Evolutionary conservation across 2,888 invertebrate genomes (phyloP).

Genomic region (Cephus pygmeus): DNA sequence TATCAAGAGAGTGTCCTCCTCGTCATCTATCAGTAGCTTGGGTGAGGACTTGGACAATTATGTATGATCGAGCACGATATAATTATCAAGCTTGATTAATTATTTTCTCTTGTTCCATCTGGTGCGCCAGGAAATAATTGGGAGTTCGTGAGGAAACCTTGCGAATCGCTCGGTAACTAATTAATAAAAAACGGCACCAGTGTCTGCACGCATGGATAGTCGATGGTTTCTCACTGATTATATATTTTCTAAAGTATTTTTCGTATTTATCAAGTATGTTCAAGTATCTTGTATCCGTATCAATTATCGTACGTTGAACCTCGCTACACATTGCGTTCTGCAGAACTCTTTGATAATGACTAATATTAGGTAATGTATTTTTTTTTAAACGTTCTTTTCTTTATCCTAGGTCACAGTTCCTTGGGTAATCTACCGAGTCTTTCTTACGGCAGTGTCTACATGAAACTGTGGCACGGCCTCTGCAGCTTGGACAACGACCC

Average conservation of each 20-base stretch:
- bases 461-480: conserved; percentile 89
- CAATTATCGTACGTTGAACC: not conserved
- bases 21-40: conserved; percentile 76
- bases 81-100: not conserved
- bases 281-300: not conserved
- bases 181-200: conserved; percentile 28
- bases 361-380: not conserved
- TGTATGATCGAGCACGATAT: not conserved
- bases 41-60: conserved; percentile 50
- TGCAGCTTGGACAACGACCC: conserved; percentile 86
- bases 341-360: not conserved
- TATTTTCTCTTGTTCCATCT: conserved; percentile 43
- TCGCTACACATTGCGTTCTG: not conserved
- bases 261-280: not conserved
- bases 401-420: conserved; percentile 57
- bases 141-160: conserved; percentile 66
- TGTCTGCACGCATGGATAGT: conserved; percentile 36
- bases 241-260: not conserved
- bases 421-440: conserved; percentile 68
- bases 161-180: conserved; percentile 64
- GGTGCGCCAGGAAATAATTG: conserved; percentile 63
- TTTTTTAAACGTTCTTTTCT: not conserved
- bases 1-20: conserved; percentile 77
- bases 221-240: conserved; percentile 21
- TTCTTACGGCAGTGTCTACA: conserved; percentile 83